Evolutionary conservation across 2,888 invertebrate species (phyloP).

Genomic region (Cantharis lateralis): DNA sequence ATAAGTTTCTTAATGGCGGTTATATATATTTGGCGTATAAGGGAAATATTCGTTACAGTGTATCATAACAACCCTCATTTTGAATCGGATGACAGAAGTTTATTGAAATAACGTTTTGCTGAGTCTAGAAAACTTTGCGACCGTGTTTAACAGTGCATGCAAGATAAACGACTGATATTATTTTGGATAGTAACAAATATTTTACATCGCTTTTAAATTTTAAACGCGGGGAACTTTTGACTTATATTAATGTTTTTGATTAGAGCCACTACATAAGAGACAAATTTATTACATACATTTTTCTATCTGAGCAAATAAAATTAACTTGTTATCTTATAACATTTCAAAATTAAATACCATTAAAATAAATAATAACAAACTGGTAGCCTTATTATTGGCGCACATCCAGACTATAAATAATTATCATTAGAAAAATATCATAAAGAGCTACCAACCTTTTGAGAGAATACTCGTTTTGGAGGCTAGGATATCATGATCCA

Average conservation of each 20-base stretch:
- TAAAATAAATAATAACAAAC: too few relatives aligned
- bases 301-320: constrained; percentile 29
- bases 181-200: constrained; percentile 45
- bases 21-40: constrained; percentile 12
- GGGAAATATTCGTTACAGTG: constrained; percentile 40
- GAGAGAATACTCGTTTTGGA: too few relatives aligned
- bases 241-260: constrained; percentile 39
- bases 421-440: too few relatives aligned
- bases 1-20: constrained; percentile 8
- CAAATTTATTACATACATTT: constrained; percentile 27
- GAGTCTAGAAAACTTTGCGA: constrained; percentile 44
- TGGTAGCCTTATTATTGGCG: too few relatives aligned
- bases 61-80: constrained; percentile 43
- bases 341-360: background rate
- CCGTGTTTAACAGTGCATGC: constrained; percentile 45
- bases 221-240: constrained; percentile 31
- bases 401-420: too few relatives aligned
- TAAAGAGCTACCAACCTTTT: too few relatives aligned
- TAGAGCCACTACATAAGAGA: constrained; percentile 27
- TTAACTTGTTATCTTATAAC: constrained; percentile 18
- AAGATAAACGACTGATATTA: constrained; percentile 44
- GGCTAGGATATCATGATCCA: too few relatives aligned
- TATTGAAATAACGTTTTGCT: constrained; percentile 49
- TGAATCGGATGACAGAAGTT: constrained; percentile 47
- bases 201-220: constrained; percentile 41